A percentile compares a stretch with the other conserved stretches of the same genome.
phyloP scores from a whole-genome alignment of 2,888 invertebrate genomes.

The Tetragonula carbonaria region DNA sequence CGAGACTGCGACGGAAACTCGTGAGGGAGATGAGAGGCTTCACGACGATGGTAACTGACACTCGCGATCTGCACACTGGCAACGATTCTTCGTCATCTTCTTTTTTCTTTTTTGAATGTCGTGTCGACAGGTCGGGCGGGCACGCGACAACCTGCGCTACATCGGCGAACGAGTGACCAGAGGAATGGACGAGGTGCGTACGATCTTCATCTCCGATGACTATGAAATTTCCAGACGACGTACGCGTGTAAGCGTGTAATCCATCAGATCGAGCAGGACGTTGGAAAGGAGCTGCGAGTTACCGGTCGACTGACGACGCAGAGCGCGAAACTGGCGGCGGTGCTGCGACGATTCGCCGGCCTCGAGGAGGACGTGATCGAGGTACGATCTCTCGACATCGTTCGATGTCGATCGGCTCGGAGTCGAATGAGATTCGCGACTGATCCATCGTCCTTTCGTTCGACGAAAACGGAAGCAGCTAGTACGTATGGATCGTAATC shows the following conservation, averaged over 20 bases:
- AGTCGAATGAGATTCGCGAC: no score
- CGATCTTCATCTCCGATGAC: no score
- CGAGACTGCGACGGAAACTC: slow-evolving; percentile 73
- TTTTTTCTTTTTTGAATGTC: not conserved
- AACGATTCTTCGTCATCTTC: not conserved
- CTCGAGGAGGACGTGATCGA: slow-evolving; percentile 78
- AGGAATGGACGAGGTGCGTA: slow-evolving; percentile 76
- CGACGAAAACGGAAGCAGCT: slow-evolving; percentile 60
- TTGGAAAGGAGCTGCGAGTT: slow-evolving; percentile 74
- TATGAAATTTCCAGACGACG: not conserved
- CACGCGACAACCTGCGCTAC: slow-evolving; percentile 75
- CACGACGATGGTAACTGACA: slow-evolving; percentile 70
- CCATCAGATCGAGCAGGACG: slow-evolving; percentile 76
- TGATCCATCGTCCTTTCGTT: no score
- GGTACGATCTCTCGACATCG: slow-evolving; percentile 55
- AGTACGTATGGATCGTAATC: slow-evolving; percentile 77
- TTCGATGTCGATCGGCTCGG: no score
- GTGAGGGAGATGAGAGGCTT: slow-evolving; percentile 74
- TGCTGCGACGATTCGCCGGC: slow-evolving; percentile 67
- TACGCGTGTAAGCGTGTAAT: not conserved
- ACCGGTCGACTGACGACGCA: slow-evolving; percentile 77
- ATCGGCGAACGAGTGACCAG: slow-evolving; percentile 73
- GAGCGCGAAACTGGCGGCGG: slow-evolving; percentile 64
- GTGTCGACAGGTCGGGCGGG: slow-evolving; percentile 72
- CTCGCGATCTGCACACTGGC: no score